Evolutionary conservation across 2,888 invertebrate species (phyloP), one percentile per base, ranked within the genome.

Genomic region (Lysandra coridon): DNA sequence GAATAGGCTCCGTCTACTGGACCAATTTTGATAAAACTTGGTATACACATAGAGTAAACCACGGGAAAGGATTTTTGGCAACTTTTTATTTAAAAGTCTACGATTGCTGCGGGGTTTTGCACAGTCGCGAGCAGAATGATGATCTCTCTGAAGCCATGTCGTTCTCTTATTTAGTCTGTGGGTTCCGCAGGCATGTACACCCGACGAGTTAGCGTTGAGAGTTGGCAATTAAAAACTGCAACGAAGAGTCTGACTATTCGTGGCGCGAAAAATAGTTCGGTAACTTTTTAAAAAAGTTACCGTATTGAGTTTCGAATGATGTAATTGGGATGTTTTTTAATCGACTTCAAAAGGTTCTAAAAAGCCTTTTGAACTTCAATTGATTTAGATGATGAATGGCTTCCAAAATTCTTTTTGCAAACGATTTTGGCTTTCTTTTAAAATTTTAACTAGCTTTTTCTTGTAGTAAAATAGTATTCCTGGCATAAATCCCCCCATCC

Each of bases 151-250:
- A 62, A 78, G n/a, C 7, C 57, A 62, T 12, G 12, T 78, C 17
- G 1, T 23, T n/a, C 4, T 40, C 17, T 14, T 40, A 62, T 40
- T 77, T 7, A 6, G 7, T 62, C 33, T 44, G 40, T 33, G 23
- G 60, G 2, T 78, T 53, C 73, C 49, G 73, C 37, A 80, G 60
- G 60, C 81, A 73, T 80, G 81, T 82, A 64, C 78, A 74, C 60
- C 37, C 78, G 23, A 79, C 78, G 78, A 81, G 57, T 80, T 80
- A 75, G 53, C 79, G 79, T 80, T 79, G 79, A 80, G 81, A 82
- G 83, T 82, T 81, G 75, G 79, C 82, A 83, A 83, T 82, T 83
- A 83, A 82, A 83, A 81, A 80, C 80, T 81, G 64, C 78, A 81
- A 73, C 75, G 44, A 75, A 75, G 76, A 76, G 76, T 76, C 76